A percentile compares a stretch with the other conserved stretches of the same genome.
phyloP scores from a whole-genome alignment of 2,797 vertebrate genomes.

The Sylvia borin region DNA sequence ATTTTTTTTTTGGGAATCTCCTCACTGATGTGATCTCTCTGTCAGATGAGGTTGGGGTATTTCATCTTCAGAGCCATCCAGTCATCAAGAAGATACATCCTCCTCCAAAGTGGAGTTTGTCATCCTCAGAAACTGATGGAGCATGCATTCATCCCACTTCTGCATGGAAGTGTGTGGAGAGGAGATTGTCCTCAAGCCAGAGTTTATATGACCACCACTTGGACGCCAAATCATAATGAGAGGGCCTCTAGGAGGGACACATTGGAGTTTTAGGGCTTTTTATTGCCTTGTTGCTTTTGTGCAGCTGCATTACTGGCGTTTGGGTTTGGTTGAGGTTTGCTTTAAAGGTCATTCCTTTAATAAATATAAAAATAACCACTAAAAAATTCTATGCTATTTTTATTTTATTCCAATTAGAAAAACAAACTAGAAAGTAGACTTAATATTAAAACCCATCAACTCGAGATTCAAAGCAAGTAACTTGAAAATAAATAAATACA shows the following conservation, averaged over 20 bases:
- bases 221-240: background rate
- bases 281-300: background rate
- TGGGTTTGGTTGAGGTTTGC: background rate
- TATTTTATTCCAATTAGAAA: slow-evolving; percentile 44
- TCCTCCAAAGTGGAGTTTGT: background rate
- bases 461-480: slow-evolving; percentile 35
- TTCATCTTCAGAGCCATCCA: background rate
- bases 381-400: slow-evolving; percentile 33
- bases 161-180: background rate
- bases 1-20: background rate
- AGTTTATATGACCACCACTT: background rate
- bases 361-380: background rate
- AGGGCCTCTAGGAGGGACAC: background rate
- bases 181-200: background rate
- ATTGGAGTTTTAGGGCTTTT: background rate
- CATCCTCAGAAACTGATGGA: background rate
- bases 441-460: slow-evolving; percentile 50
- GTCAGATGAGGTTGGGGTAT: background rate
- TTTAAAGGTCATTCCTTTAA: background rate
- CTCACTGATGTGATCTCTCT: background rate
- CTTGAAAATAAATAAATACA: slow-evolving; percentile 67
- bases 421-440: slow-evolving; percentile 31
- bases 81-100: background rate
- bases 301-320: background rate
- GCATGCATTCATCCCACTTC: background rate